Percentiles rank a stretch among this genome's conserved stretches.
Conservation (phyloP, 2,888 invertebrate genomes). For the Empis stercorea region DNA sequence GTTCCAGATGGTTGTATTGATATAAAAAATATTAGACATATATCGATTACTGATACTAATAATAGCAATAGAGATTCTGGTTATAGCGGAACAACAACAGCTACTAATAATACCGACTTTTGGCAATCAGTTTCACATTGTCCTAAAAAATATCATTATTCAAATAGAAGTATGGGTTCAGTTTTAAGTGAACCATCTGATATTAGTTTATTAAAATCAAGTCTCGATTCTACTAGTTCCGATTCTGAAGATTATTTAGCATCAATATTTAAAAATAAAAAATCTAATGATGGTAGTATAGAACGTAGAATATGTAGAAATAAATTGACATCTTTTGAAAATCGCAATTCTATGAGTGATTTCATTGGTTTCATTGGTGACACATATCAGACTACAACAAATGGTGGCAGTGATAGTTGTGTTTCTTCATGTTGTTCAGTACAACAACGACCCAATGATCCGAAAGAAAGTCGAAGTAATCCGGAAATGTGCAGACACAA, state of each 20-base stretch:
- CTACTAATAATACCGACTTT: constrained; percentile 15
- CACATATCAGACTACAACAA: constrained; percentile 17
- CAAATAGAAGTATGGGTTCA: constrained; percentile 33
- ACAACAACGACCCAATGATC: constrained; percentile 22
- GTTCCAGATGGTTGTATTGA: constrained; percentile 21
- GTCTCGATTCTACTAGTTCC: constrained; percentile 22
- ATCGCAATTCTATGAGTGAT: constrained; percentile 32
- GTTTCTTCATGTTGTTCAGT: constrained; percentile 19
- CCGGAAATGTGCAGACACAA: constrained; percentile 26
- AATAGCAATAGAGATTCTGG: constrained; percentile 34
- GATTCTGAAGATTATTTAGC: constrained; percentile 26
- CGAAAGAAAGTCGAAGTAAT: constrained; percentile 32
- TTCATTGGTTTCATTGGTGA: constrained; percentile 33
- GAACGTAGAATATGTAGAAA: constrained; percentile 47
- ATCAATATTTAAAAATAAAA: constrained; percentile 29
- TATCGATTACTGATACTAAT: constrained; percentile 22
- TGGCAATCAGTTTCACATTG: constrained; percentile 23
- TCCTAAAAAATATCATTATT: constrained; percentile 29
- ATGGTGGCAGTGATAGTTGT: constrained; percentile 27
- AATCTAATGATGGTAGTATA: constrained; percentile 44
- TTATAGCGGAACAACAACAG: constrained; percentile 24
- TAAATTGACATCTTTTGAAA: constrained; percentile 37
- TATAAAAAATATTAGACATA: constrained; percentile 14
- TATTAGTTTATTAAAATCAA: constrained; percentile 24
- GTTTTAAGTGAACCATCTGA: constrained; percentile 26